Base-by-base conservation (phyloP, 2,797 vertebrate species). In the Tapera naevia region DNA sequence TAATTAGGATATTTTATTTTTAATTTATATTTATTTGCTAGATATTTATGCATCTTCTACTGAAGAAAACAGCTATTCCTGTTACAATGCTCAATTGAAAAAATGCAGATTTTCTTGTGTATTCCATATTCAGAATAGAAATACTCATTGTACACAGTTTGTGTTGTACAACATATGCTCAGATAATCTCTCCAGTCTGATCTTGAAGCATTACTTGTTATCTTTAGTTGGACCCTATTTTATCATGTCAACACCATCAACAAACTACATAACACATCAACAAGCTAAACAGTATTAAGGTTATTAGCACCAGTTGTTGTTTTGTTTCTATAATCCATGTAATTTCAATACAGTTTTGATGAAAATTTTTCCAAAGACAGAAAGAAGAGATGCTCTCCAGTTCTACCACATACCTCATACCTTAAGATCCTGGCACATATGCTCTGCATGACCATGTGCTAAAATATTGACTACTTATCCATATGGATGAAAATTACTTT, bases 141-240 rank as follows among this genome's bases (percentile, higher is more conserved):
- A 88, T 58, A 41, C 2, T 37, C 17, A 70, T 46, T 60, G 35
- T 39, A 39, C 80, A 91, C 75, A 84, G 88, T 65, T 86, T 89
- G 27, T 73, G 28, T 24, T n/a, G n/a, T 64, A 41, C 35, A 80
- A 33, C 95, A 87, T 91, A 89, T 95, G 94, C n/a, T 89, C 30
- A 54, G 80, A 45, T 76, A 86, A 95, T 92, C 79, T 88, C 95
- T 85, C 65, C 86, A 92, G 82, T 81, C 95, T 83, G 86, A 95
- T 90, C 85, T 80, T 86, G 90, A 88, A 93, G 61, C 48, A 84
- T 86, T 53, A 7, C 70, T 94, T 60, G 56, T 62, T 79, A 62
- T 66, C 30, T 80, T 74, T 41, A 74, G 57, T 13, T 64, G 45
- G 70, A 60, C 33, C 45, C 93, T 45, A 88, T 88, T 93, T 95